These are phyloP conservation scores for Thereva unica DNA, from an alignment of 2,888 invertebrate genomes.

Conservation along the genomic window DNA sequence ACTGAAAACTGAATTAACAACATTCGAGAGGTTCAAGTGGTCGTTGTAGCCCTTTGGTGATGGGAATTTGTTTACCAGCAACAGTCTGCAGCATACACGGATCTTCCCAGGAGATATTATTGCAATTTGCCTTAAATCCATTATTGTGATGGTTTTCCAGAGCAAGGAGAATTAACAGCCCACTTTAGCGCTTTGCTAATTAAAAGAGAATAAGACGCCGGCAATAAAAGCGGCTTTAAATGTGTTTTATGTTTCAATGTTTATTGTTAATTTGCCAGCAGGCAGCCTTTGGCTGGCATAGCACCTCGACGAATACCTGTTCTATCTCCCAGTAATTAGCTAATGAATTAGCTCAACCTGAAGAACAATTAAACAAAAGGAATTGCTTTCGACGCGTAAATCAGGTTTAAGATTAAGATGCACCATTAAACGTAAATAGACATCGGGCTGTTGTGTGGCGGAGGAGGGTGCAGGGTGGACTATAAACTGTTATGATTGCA, in stretches of 20 bases:
- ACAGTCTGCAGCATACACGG: neutral
- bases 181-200: constrained; percentile 21
- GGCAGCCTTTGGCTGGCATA: constrained; percentile 1
- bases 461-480: neutral
- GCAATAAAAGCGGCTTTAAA: constrained; percentile 17
- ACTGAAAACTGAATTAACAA: too few species aligned
- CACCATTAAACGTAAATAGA: constrained; percentile 17
- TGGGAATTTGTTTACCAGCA: constrained; percentile 5
- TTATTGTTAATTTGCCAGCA: constrained; percentile 26
- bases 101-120: constrained; percentile 1
- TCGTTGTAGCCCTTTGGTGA: neutral
- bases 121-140: constrained; percentile 23
- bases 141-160: constrained; percentile 16
- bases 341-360: constrained; percentile 27
- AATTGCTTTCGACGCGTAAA: constrained; percentile 19
- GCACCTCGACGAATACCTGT: constrained; percentile 4
- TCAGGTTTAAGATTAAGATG: constrained; percentile 26
- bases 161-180: constrained; percentile 7
- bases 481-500: constrained; percentile 19
- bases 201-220: constrained; percentile 6
- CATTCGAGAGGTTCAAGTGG: too few species aligned
- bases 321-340: constrained; percentile 22
- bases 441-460: neutral
- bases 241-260: constrained; percentile 23
- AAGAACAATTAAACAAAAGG: constrained; percentile 23